Base-by-base conservation (phyloP, 1,140 invertebrate species). In the Tetraneura akinire region DNA sequence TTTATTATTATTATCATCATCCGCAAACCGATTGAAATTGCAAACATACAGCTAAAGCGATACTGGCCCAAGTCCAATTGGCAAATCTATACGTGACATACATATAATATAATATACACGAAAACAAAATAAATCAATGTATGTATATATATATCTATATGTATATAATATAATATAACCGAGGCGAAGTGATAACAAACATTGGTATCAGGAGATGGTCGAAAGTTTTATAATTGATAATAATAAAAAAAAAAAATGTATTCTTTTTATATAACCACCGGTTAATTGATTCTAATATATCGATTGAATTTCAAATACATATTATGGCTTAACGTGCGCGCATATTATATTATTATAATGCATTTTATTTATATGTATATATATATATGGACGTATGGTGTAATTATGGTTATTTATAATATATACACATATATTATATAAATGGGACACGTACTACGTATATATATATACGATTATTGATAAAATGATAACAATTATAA, bases 71-170 rank as follows among this genome's bases (percentile, higher is more conserved):
- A 76, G 53, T 76, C 73, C 73, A 76, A 76, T 76, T 76, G 73
- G 73, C 73, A 76, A 76, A 76, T 76, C 73, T 42, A 60, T 76
- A 76, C 53, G 73, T 76, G 73, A 76, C 73, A 60, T 23, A 57
- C 73, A 76, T 55, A 37, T n/a, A n/a, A n/a, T n/a, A n/a, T n/a
- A 37, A 4, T 37, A 37, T 37, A 76, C 18, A 32, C 29, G 29
- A 23, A 42, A 74, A 57, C 37, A 51, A 74, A 57, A 55, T 73
- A 32, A 73, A 74, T 55, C 21, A 57, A 53, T 37, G 32, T 21
- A n/a, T 21, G 70, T 16, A 37, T n/a, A n/a, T n/a, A n/a, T n/a
- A n/a, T n/a, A n/a, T n/a, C n/a, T n/a, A n/a, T n/a, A n/a, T n/a
- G n/a, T n/a, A n/a, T n/a, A n/a, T n/a, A n/a, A n/a, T n/a, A n/a